These are phyloP conservation scores for Chesias legatella DNA, from an alignment of 2,888 invertebrate species.

Conservation along the genomic window DNA sequence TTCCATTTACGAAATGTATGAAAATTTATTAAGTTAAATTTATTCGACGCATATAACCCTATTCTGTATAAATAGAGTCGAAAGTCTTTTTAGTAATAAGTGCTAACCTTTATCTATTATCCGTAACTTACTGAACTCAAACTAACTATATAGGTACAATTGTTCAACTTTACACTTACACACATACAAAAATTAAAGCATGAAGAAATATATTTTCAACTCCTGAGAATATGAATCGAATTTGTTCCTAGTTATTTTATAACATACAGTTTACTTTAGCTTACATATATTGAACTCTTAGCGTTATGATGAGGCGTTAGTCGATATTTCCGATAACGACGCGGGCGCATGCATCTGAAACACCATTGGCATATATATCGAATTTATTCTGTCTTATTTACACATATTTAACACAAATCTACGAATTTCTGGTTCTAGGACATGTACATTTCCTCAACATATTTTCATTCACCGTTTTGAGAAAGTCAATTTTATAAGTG, in stretches of 20 bases:
- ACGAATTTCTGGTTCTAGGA: too few relatives aligned
- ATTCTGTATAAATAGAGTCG: slow-evolving; percentile 8
- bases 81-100: slow-evolving; percentile 9
- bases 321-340: slow-evolving; percentile 59
- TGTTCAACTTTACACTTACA: slow-evolving; percentile 34
- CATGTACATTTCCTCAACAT: too few relatives aligned
- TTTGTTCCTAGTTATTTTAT: slow-evolving; percentile 72
- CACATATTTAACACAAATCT: too few relatives aligned
- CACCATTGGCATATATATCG: neutral
- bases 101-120: slow-evolving; percentile 6
- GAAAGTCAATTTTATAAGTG: too few relatives aligned
- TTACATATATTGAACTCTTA: slow-evolving; percentile 54
- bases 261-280: slow-evolving; percentile 58
- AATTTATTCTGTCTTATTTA: neutral
- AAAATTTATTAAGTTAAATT: slow-evolving; percentile 13
- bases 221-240: slow-evolving; percentile 66
- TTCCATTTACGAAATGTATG: slow-evolving; percentile 18
- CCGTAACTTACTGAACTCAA: slow-evolving; percentile 14
- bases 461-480: too few relatives aligned
- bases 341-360: slow-evolving; percentile 53
- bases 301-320: slow-evolving; percentile 72
- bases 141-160: slow-evolving; percentile 24
- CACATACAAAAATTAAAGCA: slow-evolving; percentile 71
- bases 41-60: slow-evolving; percentile 15
- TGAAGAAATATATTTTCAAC: slow-evolving; percentile 64